Conservation (phyloP, 1,140 invertebrate species). For the Neodiprion fabricii region DNA sequence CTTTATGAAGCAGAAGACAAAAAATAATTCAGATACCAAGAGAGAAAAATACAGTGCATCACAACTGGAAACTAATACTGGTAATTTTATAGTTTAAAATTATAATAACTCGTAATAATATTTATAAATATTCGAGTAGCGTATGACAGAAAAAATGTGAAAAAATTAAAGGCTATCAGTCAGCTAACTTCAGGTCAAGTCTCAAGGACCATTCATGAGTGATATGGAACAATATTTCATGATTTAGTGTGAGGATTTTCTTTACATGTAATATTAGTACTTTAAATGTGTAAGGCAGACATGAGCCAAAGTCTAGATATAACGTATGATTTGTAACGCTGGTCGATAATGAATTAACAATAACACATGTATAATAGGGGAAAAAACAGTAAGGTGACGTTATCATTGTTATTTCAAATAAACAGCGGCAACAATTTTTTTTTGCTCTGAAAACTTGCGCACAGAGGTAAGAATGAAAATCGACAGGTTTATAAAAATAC, state of each 20-base stretch:
- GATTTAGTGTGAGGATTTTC: too few species aligned
- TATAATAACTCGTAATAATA: background rate
- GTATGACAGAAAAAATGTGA: background rate
- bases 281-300: background rate
- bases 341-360: conserved; percentile 13
- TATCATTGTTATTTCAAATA: background rate
- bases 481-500: background rate
- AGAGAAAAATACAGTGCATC: background rate
- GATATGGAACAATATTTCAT: background rate
- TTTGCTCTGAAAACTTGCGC: too few species aligned
- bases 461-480: too few species aligned
- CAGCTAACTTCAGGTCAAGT: background rate
- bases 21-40: background rate
- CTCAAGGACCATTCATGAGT: background rate
- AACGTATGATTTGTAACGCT: background rate
- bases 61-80: background rate
- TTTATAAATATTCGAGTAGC: background rate
- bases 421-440: background rate
- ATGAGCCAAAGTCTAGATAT: background rate
- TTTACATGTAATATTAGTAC: too few species aligned
- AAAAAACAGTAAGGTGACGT: too few species aligned
- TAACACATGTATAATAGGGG: background rate
- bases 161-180: background rate
- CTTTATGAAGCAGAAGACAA: background rate
- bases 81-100: background rate